Percentiles rank a stretch among this genome's conserved stretches.
phyloP scores from a whole-genome alignment of 2,888 invertebrate species.

The Leucoptera coffeella region DNA sequence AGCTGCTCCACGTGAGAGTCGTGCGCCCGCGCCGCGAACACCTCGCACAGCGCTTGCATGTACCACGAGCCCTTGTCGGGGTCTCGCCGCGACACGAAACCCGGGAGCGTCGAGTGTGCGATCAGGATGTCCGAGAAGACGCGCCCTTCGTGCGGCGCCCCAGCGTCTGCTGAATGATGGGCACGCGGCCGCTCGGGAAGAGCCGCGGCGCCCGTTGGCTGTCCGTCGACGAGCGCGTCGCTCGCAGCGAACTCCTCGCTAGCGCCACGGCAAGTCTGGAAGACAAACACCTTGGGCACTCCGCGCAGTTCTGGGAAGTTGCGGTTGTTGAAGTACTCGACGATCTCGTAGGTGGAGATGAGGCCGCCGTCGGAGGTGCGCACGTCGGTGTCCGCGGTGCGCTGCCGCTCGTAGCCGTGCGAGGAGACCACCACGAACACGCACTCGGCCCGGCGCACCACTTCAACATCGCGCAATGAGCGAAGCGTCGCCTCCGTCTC shows the following conservation, averaged over 20 bases:
- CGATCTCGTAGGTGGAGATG: constrained; percentile 38
- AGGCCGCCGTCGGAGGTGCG: constrained; percentile 51
- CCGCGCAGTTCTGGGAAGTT: constrained; percentile 43
- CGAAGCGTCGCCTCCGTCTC: constrained; percentile 29
- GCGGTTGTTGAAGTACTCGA: constrained; percentile 53
- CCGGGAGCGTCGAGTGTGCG: constrained; percentile 60
- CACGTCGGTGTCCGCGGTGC: constrained; percentile 47
- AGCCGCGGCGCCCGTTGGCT: constrained; percentile 11
- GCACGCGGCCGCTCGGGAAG: constrained; percentile 4
- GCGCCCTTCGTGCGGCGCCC: constrained; percentile 11
- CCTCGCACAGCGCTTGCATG: constrained; percentile 60
- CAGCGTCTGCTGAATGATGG: constrained; percentile 6
- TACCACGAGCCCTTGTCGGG: constrained; percentile 60
- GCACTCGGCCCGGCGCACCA: constrained; percentile 45
- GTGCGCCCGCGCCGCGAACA: constrained; percentile 59
- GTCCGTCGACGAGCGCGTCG: constrained; percentile 13
- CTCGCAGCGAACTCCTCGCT: too few species aligned
- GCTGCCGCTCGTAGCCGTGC: constrained; percentile 50
- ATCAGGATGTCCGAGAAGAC: constrained; percentile 57
- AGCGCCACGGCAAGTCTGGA: constrained; percentile 70
- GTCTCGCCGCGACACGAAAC: constrained; percentile 57
- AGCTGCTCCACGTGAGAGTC: constrained; percentile 58
- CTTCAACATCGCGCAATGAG: constrained; percentile 26
- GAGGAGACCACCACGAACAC: constrained; percentile 62
- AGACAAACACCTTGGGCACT: constrained; percentile 68